Percentiles rank a stretch among this genome's conserved stretches.
These are phyloP conservation scores for Onychostruthus taczanowskii DNA, from an alignment of 2,113 vertebrate genomes.

Conservation along the genomic window DNA sequence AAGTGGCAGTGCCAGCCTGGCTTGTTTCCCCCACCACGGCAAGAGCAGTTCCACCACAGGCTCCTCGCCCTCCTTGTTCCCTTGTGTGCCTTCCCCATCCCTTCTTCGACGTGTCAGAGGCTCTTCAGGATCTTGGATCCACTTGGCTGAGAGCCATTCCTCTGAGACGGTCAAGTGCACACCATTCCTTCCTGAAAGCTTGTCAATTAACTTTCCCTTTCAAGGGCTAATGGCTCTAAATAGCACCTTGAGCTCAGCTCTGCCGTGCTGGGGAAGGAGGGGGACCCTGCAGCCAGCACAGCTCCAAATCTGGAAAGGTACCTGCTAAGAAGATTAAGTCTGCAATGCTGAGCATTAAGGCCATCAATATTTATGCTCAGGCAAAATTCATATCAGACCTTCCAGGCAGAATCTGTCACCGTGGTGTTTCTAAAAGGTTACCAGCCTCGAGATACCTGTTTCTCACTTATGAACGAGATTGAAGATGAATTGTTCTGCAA, in stretches of 20 bases:
- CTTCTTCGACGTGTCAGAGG: neutral
- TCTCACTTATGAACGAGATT: neutral
- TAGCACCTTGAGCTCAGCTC: neutral
- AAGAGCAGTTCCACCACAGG: rapidly evolving
- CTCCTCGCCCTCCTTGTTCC: rapidly evolving
- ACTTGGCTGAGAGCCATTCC: neutral
- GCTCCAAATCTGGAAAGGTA: neutral
- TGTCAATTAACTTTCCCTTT: slow-evolving; percentile 7
- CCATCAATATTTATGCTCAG: slow-evolving; percentile 8
- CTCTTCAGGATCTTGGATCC: neutral
- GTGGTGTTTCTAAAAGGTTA: neutral
- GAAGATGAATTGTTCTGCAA: neutral
- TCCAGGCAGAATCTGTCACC: neutral
- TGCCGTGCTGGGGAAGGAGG: rapidly evolving
- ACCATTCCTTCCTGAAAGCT: neutral
- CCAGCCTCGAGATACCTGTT: neutral
- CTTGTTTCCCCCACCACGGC: neutral
- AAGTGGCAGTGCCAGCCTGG: neutral
- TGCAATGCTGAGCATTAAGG: neutral
- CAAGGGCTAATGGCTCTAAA: neutral
- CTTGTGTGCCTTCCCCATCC: neutral
- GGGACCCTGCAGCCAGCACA: neutral
- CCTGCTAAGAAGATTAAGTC: slow-evolving; percentile 15
- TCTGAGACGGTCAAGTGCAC: neutral
- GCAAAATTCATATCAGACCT: neutral